These are phyloP conservation scores for Drosophila sulfurigaster DNA, from an alignment of 1,140 invertebrate genomes.

Conservation along the genomic window DNA sequence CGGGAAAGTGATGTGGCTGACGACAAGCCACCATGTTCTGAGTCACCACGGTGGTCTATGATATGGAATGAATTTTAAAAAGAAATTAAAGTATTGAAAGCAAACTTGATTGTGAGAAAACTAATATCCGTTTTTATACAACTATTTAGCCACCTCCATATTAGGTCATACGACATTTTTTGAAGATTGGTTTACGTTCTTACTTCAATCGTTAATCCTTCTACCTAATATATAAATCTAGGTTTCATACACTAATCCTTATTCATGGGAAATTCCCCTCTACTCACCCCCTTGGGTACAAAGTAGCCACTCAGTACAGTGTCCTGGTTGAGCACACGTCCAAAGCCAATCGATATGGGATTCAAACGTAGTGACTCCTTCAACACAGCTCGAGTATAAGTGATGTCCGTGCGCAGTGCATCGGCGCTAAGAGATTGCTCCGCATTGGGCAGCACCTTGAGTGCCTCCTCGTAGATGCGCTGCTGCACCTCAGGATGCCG, in stretches of 20 bases:
- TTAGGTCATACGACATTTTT: no score
- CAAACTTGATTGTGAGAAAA: no score
- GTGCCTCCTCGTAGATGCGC: slow-evolving; percentile 89
- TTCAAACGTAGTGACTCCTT: slow-evolving; percentile 94
- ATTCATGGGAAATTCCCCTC: background rate
- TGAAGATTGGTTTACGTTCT: no score
- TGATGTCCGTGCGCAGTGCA: slow-evolving; percentile 87
- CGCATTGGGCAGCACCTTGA: slow-evolving; percentile 86
- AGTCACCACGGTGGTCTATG: slow-evolving; percentile 93
- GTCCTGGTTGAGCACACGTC: slow-evolving; percentile 91
- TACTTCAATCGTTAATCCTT: no score
- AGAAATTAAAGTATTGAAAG: background rate
- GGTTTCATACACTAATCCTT: no score
- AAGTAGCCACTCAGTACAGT: slow-evolving; percentile 92
- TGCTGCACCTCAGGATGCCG: slow-evolving; percentile 90
- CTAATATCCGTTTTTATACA: no score
- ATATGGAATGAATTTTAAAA: background rate
- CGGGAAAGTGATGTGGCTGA: slow-evolving; percentile 89
- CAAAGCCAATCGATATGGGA: slow-evolving; percentile 92
- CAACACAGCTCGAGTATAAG: slow-evolving; percentile 91
- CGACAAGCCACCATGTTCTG: slow-evolving; percentile 93
- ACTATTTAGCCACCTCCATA: no score
- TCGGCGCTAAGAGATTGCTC: slow-evolving; percentile 87
- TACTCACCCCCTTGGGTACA: slow-evolving; percentile 93
- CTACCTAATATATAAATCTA: no score